A percentile compares a stretch with the other conserved stretches of the same genome.
Evolutionary conservation across 2,113 vertebrate species (phyloP).

Genomic region (Carassius gibelio): DNA sequence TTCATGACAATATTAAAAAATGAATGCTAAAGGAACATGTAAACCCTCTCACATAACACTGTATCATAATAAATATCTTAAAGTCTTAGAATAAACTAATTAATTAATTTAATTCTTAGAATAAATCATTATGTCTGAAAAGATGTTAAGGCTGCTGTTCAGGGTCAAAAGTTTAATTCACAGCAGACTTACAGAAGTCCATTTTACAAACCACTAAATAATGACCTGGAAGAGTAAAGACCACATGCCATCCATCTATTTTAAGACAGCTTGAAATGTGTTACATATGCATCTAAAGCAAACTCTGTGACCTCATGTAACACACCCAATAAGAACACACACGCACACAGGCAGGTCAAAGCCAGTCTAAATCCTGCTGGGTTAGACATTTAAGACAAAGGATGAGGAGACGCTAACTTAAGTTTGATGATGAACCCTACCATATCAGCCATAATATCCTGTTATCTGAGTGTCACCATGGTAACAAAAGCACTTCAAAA

Average conservation of each 20-base stretch:
- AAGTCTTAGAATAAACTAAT: background rate
- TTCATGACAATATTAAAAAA: background rate
- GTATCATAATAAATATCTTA: background rate
- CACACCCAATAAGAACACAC: background rate
- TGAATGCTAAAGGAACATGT: background rate
- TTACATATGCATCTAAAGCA: background rate
- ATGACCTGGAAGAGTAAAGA: background rate
- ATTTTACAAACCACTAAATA: background rate
- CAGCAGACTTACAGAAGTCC: background rate
- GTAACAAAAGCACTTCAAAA: background rate
- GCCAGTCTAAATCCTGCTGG: constrained; percentile 18
- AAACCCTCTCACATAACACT: background rate
- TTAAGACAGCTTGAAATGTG: constrained; percentile 18
- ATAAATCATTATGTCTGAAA: background rate
- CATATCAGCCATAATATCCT: background rate
- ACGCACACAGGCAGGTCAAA: background rate
- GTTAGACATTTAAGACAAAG: background rate
- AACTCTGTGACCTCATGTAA: background rate
- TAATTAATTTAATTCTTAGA: background rate
- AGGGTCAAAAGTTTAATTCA: constrained; percentile 3
- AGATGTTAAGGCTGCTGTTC: background rate
- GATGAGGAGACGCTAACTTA: background rate
- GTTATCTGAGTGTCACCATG: background rate
- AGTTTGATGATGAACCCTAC: background rate
- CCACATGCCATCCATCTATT: background rate